Evolutionary conservation across 2,113 vertebrate species (phyloP), one percentile per base, ranked within the genome.

Genomic region (Dolichallabes microphthalmus): DNA sequence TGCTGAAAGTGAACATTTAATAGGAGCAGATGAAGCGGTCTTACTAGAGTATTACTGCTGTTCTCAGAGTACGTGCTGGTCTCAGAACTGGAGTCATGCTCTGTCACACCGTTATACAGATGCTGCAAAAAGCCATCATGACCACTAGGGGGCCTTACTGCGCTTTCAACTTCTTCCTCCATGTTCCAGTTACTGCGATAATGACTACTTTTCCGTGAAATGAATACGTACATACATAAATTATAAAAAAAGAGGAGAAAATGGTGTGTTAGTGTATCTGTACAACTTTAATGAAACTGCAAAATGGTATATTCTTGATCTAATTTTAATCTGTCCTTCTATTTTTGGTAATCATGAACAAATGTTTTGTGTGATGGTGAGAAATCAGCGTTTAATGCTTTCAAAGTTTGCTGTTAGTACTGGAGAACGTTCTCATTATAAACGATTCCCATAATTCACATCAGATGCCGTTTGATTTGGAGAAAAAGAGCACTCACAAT

Each of bases 71-170:
- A 92, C 60, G 87, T 91, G 91, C 94, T 94, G 91, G 91, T 94
- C 83, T 93, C 94, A 0, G 92, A 92, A 57, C 91, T 91, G 0
- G 94, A 92, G 82, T 96, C 96, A 0, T 79, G 68, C 0, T 97
- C 96, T 12, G 94, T 93, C 82, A 96, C 87, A 25, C 96, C 96
- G 45, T 95, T 95, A 77, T 92, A 94, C 58, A 96, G 95, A 82
- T 92, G 93, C 4, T 93, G 95, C 68, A 92, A 91, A 1, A 95
- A 55, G 1, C 78, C 85, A 55, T 92, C 92, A 0, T 77, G 90
- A n/a, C 73, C 90, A 75, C 89, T 85, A 83, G 93, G 92, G 66
- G 96, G 95, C 25, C 94, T 92, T 15, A 90, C 91, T 0, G 91
- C 85, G 0, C 92, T 91, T 0, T 95, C 92, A 57, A 92, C 73